Base-by-base conservation (phyloP, 2,113 vertebrate genomes). In the Heterotis niloticus region DNA sequence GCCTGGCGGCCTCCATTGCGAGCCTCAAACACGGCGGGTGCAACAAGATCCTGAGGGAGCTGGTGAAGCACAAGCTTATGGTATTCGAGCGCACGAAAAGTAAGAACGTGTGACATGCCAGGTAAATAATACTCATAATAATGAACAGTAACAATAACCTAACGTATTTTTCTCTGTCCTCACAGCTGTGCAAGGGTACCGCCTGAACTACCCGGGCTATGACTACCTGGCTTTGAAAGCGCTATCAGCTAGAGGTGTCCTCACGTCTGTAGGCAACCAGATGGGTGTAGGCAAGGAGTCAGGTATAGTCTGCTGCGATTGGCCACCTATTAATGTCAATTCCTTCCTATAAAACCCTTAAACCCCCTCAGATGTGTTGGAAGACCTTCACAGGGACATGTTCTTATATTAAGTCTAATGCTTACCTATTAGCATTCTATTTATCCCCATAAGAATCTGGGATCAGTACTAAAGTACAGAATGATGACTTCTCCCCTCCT, bases 231-330 rank as follows among this genome's bases (percentile, higher is more conserved):
- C 96, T 80, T 88, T 99, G 82, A 99, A 98, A 91, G 94, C 96
- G 0, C 86, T 99, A 24, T 96, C 94, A 51, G 93, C 96, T 23
- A 93, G 96, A 81, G 93, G 96, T 81, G 90, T 95, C n/a, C 56
- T 99, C 70, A 81, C 80, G 81, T 98, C 95, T 82, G 93, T 99
- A 86, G 98, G 97, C 85, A 99, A 98, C 87, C 97, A 99, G 85
- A 96, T 99, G 92, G 96, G 96, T 78, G 98, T 99, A 75, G 97
- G 98, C 44, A 99, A 99, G 94, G 96, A 98, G 89, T 99, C 97
- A 82, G 98, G 97, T 98, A 82, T 83, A 69, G 28, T 65, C 44
- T 72, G 24, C 66, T 20, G 26, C 73, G n/a, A n/a, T n/a, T n/a
- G n/a, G n/a, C 34, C 7, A 2, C 34, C 7, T 44, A 44, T 44